These are phyloP conservation scores for Tragopan temminckii DNA, from an alignment of 2,797 vertebrate genomes.

Conservation along the genomic window DNA sequence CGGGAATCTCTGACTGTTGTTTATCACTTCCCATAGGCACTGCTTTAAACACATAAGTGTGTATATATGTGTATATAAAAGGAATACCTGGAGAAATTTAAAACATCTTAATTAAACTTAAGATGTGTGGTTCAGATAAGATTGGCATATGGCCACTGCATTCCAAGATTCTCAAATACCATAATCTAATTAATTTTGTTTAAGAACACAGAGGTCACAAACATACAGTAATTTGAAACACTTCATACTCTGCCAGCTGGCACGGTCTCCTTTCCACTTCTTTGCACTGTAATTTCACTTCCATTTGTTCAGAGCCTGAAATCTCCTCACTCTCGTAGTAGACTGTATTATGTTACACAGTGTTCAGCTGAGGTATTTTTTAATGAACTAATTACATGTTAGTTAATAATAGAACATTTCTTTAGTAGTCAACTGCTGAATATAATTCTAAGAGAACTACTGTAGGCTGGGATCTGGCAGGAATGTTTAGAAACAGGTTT, in stretches of 20 bases:
- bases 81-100: constrained; percentile 78
- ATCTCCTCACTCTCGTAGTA: constrained; percentile 69
- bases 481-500: constrained; percentile 58
- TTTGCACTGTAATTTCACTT: constrained; percentile 78
- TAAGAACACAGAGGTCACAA: constrained; percentile 81
- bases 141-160: constrained; percentile 72
- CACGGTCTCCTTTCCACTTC: constrained; percentile 73
- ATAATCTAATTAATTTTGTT: constrained; percentile 86
- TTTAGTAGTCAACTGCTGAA: constrained; percentile 77
- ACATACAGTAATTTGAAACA: constrained; percentile 84
- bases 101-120: constrained; percentile 84
- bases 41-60: constrained; percentile 42
- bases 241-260: constrained; percentile 81
- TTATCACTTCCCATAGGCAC: constrained; percentile 75
- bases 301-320: constrained; percentile 75
- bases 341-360: constrained; percentile 80
- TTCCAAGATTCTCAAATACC: constrained; percentile 83
- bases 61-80: background rate
- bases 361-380: constrained; percentile 81
- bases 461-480: constrained; percentile 11
- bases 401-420: constrained; percentile 84
- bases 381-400: constrained; percentile 86
- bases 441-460: constrained; percentile 70
- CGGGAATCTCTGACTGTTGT: constrained; percentile 25
- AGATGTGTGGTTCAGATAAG: constrained; percentile 81